phyloP scores from a whole-genome alignment of 2,113 vertebrate species.

The Alligator mississippiensis region DNA sequence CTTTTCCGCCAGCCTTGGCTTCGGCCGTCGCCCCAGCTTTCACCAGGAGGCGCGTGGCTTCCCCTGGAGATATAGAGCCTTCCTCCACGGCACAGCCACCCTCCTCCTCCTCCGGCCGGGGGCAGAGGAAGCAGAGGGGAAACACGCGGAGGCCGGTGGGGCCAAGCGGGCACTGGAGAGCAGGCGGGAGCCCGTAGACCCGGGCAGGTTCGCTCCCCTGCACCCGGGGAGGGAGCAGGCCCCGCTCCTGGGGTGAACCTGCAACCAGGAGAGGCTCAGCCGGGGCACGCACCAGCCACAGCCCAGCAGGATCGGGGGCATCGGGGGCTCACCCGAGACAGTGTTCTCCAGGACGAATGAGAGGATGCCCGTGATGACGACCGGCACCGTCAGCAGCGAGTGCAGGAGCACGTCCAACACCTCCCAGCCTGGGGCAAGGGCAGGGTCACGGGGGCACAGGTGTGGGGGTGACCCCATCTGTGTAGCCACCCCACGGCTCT shows the following conservation, averaged over 20 bases:
- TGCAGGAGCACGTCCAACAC: slow-evolving; percentile 80
- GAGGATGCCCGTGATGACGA: slow-evolving; percentile 84
- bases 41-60: slow-evolving; percentile 76
- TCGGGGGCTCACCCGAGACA: slow-evolving; percentile 52
- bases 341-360: slow-evolving; percentile 89
- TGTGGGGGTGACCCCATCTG: too few species aligned
- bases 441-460: background rate
- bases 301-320: background rate
- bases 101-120: slow-evolving; percentile 38
- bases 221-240: slow-evolving; percentile 36
- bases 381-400: slow-evolving; percentile 81
- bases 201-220: background rate
- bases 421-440: slow-evolving; percentile 72
- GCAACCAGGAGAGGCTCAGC: background rate
- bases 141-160: slow-evolving; percentile 48
- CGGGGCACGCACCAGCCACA: background rate
- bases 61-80: slow-evolving; percentile 27
- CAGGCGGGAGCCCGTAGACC: slow-evolving; percentile 58
- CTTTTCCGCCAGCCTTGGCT: fast-evolving
- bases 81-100: background rate
- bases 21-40: background rate
- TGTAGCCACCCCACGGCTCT: background rate
- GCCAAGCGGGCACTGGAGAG: slow-evolving; percentile 56
- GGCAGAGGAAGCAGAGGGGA: slow-evolving; percentile 79
- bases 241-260: slow-evolving; percentile 81